These are phyloP conservation scores for Lacerta bilineata DNA, from an alignment of 2,797 vertebrate species.

Conservation along the genomic window DNA sequence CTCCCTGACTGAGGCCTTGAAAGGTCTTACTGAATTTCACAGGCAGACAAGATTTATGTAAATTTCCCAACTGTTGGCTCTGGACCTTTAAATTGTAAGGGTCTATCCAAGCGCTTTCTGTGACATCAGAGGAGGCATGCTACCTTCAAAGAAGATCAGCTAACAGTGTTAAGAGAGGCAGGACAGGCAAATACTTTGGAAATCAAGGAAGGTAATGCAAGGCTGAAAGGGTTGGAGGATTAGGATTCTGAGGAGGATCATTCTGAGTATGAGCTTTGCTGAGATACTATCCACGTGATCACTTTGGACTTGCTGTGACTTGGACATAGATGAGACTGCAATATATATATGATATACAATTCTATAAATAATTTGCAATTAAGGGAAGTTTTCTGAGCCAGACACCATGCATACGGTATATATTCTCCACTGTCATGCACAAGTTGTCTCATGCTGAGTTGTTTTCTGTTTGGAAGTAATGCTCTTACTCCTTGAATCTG, in stretches of 20 bases:
- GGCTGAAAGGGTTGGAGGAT: background rate
- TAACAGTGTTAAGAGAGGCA: background rate
- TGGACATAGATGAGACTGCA: background rate
- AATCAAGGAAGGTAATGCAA: background rate
- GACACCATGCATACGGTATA: background rate
- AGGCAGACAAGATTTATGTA: too few species aligned
- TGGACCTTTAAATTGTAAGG: background rate
- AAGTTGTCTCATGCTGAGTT: conserved; percentile 51
- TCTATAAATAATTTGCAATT: background rate
- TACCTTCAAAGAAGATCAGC: background rate
- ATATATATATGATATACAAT: background rate
- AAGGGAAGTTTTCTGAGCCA: background rate
- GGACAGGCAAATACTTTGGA: background rate
- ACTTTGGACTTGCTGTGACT: background rate
- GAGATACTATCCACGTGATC: background rate
- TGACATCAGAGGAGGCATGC: background rate
- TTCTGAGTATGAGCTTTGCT: background rate
- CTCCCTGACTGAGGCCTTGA: background rate
- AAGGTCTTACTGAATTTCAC: background rate
- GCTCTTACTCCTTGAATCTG: conserved; percentile 20
- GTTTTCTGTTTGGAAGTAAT: conserved; percentile 43
- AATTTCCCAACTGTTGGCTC: background rate
- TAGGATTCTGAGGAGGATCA: background rate
- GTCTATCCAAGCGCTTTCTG: background rate
- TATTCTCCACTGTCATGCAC: conserved; percentile 20